Base-by-base conservation (phyloP, 2,113 vertebrate genomes). In the Hemibagrus wyckioides region DNA sequence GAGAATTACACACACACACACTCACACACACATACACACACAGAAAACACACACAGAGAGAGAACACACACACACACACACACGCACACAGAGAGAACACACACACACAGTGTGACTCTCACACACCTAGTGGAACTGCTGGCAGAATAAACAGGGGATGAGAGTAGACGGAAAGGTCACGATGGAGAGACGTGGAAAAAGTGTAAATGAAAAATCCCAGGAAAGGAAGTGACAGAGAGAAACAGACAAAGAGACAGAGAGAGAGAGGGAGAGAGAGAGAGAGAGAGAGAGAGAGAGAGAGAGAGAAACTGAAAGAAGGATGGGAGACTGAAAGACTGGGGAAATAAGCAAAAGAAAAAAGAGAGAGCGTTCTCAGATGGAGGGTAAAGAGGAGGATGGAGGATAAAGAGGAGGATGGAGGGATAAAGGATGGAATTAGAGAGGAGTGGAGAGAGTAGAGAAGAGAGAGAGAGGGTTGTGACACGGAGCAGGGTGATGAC, bases 21-120 rank as follows among this genome's bases (percentile, higher is more conserved):
- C 61, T 79, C 81, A 88, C 63, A 71, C 73, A 85, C 57, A 80
- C 84, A 85, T 73, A 82, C 30, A 67, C 54, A 79, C 69, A 87
- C 77, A 82, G n/a, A n/a, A n/a, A 54, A 71, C 82, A 69, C 28
- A 39, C 73, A 76, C 67, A 87, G 14, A n/a, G n/a, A n/a, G n/a
- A n/a, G n/a, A n/a, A n/a, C n/a, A n/a, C n/a, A n/a, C n/a, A 85
- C 63, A 30, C 63, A 67, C 65, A 33, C 63, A 67, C 63, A 67
- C 63, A 63, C 61, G 56, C 75, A 80, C 75, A 86, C 59, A 86
- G 50, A 52, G 50, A 52, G 9, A 52, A 52, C 75, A 65, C 61
- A 84, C 82, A 88, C 67, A 48, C 75, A n/a, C 44, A 50, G 69
- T 59, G 83, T 75, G 83, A 76, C 56, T 85, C 83, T 75, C 69